phyloP scores from a whole-genome alignment of 2,888 invertebrate species.

The Cantharis rustica region DNA sequence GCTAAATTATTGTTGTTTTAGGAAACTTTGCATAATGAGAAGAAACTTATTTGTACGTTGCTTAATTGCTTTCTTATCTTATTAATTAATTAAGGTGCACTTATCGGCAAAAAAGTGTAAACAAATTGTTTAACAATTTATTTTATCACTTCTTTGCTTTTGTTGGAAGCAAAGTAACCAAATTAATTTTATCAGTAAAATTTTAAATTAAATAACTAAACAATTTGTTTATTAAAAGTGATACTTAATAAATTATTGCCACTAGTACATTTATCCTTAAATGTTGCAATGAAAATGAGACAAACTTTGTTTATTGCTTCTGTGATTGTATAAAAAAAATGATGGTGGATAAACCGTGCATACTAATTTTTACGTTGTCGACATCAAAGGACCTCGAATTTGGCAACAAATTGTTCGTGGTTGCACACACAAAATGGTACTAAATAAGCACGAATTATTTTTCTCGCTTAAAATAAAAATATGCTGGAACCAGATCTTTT shows the following conservation, averaged over 20 bases:
- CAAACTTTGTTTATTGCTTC: slow-evolving; percentile 15
- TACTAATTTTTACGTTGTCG: slow-evolving; percentile 2
- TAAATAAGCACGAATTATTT: slow-evolving; percentile 29
- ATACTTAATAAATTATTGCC: slow-evolving; percentile 18
- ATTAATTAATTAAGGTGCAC: slow-evolving; percentile 48
- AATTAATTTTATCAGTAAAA: background rate
- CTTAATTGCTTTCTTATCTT: slow-evolving; percentile 51
- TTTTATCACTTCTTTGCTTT: background rate
- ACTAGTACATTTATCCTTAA: slow-evolving; percentile 16
- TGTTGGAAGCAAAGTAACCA: background rate
- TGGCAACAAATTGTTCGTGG: slow-evolving; percentile 13
- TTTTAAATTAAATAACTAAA: background rate
- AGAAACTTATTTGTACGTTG: slow-evolving; percentile 22
- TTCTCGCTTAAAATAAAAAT: slow-evolving; percentile 26
- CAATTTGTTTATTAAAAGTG: slow-evolving; percentile 22
- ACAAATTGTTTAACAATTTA: slow-evolving; percentile 18
- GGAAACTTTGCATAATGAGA: slow-evolving; percentile 11
- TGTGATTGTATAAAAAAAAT: slow-evolving; percentile 20
- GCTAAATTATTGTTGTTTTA: background rate
- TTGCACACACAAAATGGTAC: slow-evolving; percentile 28
- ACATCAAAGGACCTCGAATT: slow-evolving; percentile 9
- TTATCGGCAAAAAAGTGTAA: slow-evolving; percentile 33
- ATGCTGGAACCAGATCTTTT: slow-evolving; percentile 20
- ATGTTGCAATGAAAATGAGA: slow-evolving; percentile 19
- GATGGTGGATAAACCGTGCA: slow-evolving; percentile 6